A percentile compares a stretch with the other conserved stretches of the same genome.
Evolutionary conservation across 2,113 vertebrate species (phyloP).

Genomic region (Chaenocephalus aceratus): DNA sequence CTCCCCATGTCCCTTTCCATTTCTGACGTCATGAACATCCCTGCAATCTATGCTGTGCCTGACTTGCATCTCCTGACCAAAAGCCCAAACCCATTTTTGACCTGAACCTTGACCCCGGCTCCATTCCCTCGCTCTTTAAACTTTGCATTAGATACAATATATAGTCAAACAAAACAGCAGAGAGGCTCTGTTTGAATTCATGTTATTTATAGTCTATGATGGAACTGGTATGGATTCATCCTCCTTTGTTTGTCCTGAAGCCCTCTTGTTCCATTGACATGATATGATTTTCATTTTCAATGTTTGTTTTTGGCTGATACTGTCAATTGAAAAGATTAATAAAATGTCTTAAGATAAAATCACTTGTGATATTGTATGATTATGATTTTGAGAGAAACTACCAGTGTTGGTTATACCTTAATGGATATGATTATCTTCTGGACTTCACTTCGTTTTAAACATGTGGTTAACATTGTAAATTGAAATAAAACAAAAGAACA

Average conservation of each 20-base stretch:
- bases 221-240: constrained; percentile 51
- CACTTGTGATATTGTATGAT: constrained; percentile 19
- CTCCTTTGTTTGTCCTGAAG: constrained; percentile 45
- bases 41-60: constrained; percentile 51
- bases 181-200: constrained; percentile 56
- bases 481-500: too few species aligned
- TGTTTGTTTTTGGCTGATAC: constrained; percentile 79
- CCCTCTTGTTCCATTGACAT: constrained; percentile 48
- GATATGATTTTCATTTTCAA: constrained; percentile 66
- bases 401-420: neutral
- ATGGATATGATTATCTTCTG: neutral
- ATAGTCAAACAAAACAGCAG: constrained; percentile 57
- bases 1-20: neutral
- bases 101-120: constrained; percentile 24
- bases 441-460: neutral
- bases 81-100: constrained; percentile 30
- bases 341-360: constrained; percentile 80
- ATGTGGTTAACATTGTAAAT: too few species aligned
- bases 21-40: constrained; percentile 27
- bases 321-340: constrained; percentile 82
- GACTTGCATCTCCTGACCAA: constrained; percentile 57
- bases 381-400: constrained; percentile 1
- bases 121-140: constrained; percentile 46
- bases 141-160: constrained; percentile 63
- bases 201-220: constrained; percentile 60